Percentiles rank a stretch among this genome's conserved stretches.
Evolutionary conservation across 1,140 invertebrate genomes (phyloP).

Genomic region (Manduca sexta): DNA sequence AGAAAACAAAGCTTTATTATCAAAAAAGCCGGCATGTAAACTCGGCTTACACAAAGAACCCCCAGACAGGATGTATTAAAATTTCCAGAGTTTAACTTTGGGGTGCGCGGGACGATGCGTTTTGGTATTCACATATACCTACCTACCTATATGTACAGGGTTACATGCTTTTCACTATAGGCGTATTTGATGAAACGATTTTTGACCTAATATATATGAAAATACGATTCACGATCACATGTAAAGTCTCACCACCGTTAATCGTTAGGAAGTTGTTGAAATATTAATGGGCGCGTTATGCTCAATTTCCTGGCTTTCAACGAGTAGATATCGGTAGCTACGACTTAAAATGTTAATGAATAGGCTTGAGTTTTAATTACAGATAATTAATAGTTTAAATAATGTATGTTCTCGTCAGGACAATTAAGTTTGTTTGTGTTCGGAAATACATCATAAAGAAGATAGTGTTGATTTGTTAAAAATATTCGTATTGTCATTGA

Average conservation of each 20-base stretch:
- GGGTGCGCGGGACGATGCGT: conserved; percentile 45
- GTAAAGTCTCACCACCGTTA: conserved; percentile 21
- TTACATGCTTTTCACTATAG: conserved; percentile 19
- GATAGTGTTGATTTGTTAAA: too few relatives aligned
- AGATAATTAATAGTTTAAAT: conserved; percentile 18
- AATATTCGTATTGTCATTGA: too few relatives aligned
- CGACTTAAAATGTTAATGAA: conserved; percentile 43
- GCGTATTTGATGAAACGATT: background rate
- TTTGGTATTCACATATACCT: conserved; percentile 29
- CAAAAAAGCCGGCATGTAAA: conserved; percentile 12
- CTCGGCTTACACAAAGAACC: conserved; percentile 7
- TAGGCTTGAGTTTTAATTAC: conserved; percentile 24
- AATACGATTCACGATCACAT: conserved; percentile 22
- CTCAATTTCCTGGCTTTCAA: conserved; percentile 64
- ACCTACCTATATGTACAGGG: conserved; percentile 15
- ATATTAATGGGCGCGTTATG: conserved; percentile 61
- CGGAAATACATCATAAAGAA: too few relatives aligned
- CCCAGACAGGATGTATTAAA: conserved; percentile 46
- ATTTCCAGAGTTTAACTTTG: conserved; percentile 49
- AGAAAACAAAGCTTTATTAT: background rate
- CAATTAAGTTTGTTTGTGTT: too few relatives aligned
- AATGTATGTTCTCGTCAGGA: background rate
- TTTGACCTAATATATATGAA: conserved; percentile 18
- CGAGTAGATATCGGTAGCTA: conserved; percentile 47
- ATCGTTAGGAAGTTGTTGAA: conserved; percentile 56